These are phyloP conservation scores for Poeciliopsis prolifica DNA, from an alignment of 2,113 vertebrate genomes.

Conservation along the genomic window DNA sequence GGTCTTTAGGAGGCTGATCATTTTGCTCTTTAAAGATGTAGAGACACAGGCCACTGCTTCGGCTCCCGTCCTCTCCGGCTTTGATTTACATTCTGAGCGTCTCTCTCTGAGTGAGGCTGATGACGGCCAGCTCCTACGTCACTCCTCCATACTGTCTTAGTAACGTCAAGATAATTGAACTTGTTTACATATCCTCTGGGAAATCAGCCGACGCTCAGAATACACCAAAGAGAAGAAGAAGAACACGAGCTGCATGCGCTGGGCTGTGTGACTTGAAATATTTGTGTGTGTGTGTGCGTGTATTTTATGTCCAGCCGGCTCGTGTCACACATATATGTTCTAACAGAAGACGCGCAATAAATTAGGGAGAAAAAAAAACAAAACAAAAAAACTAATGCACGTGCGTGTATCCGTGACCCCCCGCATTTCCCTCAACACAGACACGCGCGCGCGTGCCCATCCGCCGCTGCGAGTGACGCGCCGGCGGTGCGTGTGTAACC, in stretches of 20 bases:
- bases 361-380: not conserved
- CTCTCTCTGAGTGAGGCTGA: constrained; percentile 29
- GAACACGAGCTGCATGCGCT: constrained; percentile 38
- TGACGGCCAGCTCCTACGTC: constrained; percentile 54
- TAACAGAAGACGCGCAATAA: constrained; percentile 8
- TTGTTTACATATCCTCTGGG: constrained; percentile 78
- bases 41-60: constrained; percentile 22
- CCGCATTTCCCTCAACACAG: constrained; percentile 6
- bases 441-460: constrained; percentile 14
- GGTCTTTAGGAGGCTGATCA: constrained; percentile 3
- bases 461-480: constrained; percentile 63
- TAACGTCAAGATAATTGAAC: constrained; percentile 76
- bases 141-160: constrained; percentile 61
- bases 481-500: constrained; percentile 78
- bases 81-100: constrained; percentile 34
- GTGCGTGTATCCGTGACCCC: not conserved
- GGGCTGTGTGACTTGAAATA: constrained; percentile 26
- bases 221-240: constrained; percentile 54
- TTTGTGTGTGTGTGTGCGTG: too few relatives aligned
- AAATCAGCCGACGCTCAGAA: constrained; percentile 74
- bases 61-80: constrained; percentile 24
- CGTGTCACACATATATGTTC: constrained; percentile 47
- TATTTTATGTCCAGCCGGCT: constrained; percentile 41
- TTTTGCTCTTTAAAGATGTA: constrained; percentile 26
- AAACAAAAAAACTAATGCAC: constrained; percentile 7